Conservation (phyloP, 2,888 invertebrate species). For the Lasioglossum oenotherae region DNA sequence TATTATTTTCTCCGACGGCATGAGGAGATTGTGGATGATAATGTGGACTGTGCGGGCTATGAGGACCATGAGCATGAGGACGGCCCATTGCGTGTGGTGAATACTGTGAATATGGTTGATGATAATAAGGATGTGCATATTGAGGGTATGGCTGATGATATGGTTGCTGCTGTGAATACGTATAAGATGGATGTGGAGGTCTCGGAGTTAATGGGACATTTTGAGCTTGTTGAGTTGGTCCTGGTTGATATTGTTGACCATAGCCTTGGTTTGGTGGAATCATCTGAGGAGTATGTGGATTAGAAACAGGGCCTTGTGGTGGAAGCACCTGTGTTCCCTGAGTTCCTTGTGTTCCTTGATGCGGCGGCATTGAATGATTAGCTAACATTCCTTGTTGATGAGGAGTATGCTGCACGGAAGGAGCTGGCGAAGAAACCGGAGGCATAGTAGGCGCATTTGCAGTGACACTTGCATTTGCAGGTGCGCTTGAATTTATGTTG, state of each 20-base stretch:
- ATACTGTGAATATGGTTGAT: slow-evolving; percentile 86
- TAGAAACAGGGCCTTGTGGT: slow-evolving; percentile 78
- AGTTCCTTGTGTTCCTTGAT: slow-evolving; percentile 74
- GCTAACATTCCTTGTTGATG: slow-evolving; percentile 80
- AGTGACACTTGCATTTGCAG: slow-evolving; percentile 76
- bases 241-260: slow-evolving; percentile 83
- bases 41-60: slow-evolving; percentile 78
- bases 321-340: slow-evolving; percentile 74
- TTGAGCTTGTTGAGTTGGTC: slow-evolving; percentile 83
- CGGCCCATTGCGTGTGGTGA: slow-evolving; percentile 85
- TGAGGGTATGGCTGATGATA: slow-evolving; percentile 85
- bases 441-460: slow-evolving; percentile 72
- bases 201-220: slow-evolving; percentile 86
- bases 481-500: slow-evolving; percentile 74
- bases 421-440: slow-evolving; percentile 74
- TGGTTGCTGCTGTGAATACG: slow-evolving; percentile 85
- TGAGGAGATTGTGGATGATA: slow-evolving; percentile 83
- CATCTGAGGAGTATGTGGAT: slow-evolving; percentile 79
- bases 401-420: slow-evolving; percentile 76
- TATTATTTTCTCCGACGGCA: slow-evolving; percentile 76
- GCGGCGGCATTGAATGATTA: slow-evolving; percentile 81
- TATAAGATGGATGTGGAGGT: slow-evolving; percentile 86
- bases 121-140: slow-evolving; percentile 85
- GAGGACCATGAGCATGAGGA: slow-evolving; percentile 84
- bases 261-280: slow-evolving; percentile 83